Evolutionary conservation across 2,888 invertebrate species (phyloP).

Genomic region (Philaethria dido): DNA sequence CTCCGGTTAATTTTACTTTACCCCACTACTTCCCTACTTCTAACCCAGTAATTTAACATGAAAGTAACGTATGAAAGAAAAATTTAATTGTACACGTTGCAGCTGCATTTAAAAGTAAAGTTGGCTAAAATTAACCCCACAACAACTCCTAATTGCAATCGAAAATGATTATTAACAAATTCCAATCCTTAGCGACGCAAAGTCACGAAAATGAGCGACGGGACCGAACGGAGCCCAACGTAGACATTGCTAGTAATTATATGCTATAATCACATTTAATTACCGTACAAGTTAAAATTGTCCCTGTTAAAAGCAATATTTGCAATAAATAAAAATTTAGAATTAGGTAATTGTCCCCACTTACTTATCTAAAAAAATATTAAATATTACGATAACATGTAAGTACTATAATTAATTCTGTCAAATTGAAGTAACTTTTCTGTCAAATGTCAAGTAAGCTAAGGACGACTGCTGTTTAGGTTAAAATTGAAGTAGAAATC

Average conservation of each 20-base stretch:
- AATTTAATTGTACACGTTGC: constrained; percentile 28
- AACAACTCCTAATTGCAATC: constrained; percentile 37
- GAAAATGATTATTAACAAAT: constrained; percentile 36
- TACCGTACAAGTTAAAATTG: constrained; percentile 73
- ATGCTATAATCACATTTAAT: constrained; percentile 24
- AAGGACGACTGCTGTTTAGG: background rate
- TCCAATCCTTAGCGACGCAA: constrained; percentile 14
- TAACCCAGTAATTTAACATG: constrained; percentile 32
- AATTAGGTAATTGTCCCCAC: constrained; percentile 57
- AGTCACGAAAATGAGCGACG: constrained; percentile 27
- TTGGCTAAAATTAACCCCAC: constrained; percentile 32
- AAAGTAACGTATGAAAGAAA: constrained; percentile 28
- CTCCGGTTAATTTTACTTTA: too few relatives aligned
- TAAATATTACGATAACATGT: background rate
- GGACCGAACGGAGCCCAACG: constrained; percentile 8
- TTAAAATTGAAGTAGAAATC: background rate
- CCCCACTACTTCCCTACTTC: too few relatives aligned
- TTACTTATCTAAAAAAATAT: background rate
- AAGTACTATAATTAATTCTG: background rate
- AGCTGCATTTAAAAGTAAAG: constrained; percentile 31
- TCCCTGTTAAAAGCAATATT: constrained; percentile 77
- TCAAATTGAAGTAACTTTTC: background rate
- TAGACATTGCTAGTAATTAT: constrained; percentile 78
- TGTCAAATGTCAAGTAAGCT: background rate
- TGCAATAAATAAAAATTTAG: too few relatives aligned